Conservation (phyloP, 1,140 invertebrate genomes). For the Scaptodrosophila lebanonensis region DNA sequence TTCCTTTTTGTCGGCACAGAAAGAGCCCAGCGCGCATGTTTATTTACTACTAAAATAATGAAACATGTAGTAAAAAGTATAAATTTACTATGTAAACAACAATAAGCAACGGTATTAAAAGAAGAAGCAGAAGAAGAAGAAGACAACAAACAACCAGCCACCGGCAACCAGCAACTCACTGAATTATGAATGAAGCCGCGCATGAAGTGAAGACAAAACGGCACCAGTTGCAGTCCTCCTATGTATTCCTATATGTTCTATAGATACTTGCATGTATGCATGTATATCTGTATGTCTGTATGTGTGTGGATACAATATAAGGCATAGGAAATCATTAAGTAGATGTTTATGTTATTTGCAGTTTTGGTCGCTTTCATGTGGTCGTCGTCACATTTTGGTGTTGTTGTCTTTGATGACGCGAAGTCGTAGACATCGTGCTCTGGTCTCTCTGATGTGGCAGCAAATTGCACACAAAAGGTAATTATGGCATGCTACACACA, state of each 20-base stretch:
- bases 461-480: constrained; percentile 50
- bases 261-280: constrained; percentile 6
- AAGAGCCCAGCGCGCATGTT: constrained; percentile 31
- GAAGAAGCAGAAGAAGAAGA: too few species aligned
- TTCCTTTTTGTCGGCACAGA: neutral
- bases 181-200: constrained; percentile 53
- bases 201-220: constrained; percentile 24
- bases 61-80: constrained; percentile 74
- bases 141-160: too few species aligned
- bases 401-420: constrained; percentile 44
- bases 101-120: too few species aligned
- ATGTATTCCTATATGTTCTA: constrained; percentile 8
- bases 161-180: too few species aligned
- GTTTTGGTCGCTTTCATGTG: constrained; percentile 57
- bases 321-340: constrained; percentile 65
- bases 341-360: constrained; percentile 60
- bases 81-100: constrained; percentile 74
- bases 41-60: constrained; percentile 75
- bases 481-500: constrained; percentile 69
- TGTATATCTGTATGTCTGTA: constrained; percentile 9
- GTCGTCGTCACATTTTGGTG: constrained; percentile 59
- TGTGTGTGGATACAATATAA: constrained; percentile 4
- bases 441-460: constrained; percentile 59
- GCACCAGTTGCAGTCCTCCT: constrained; percentile 10
- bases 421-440: constrained; percentile 9